Evolutionary conservation across 2,797 vertebrate genomes (phyloP), one percentile per base, ranked within the genome.

Genomic region (Cichlasoma orientale): DNA sequence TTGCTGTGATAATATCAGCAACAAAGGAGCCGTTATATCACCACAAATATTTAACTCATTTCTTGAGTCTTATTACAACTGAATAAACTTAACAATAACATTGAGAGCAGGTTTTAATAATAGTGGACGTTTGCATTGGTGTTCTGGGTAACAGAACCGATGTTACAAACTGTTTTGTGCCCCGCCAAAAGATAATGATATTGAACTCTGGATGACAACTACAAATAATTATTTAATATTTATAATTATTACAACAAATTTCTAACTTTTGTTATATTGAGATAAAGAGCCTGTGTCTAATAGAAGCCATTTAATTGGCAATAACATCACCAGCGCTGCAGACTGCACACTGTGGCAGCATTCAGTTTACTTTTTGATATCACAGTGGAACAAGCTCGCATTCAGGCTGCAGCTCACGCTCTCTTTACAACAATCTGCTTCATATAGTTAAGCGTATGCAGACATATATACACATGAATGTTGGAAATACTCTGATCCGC

Each of bases 1-100:
- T 56, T 33, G 27, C 29, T 80, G 68, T 75, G 68, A 78, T 72
- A 55, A 81, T 71, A 82, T 78, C n/a, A 58, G n/a, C n/a, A 73
- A 19, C 13, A 23, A 23, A 63, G 21, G 41, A 77, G 36, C 31
- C 63, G 58, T 74, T 59, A 59, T 68, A 29, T 66, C 50, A 72
- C 52, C 44, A 57, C 29, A 77, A 73, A 75, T 73, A 54, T 68
- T 78, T 23, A 36, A 56, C 56, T 27, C 9, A 66, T 71, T 68
- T 36, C 14, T 50, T 29, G 29, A 50, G 25, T 77, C 5, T 70
- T 44, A 75, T 86, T 79, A 36, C 47, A 61, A 55, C 56, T 23
- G 12, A 72, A 10, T 33, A 71, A 21, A 75, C 27, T 75, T 27
- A 69, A 44, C 16, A 31, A n/a, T 21, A 33, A 10, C n/a, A 36